Base-by-base conservation (phyloP, 2,888 invertebrate genomes). In the Steinernema hermaphroditum region DNA sequence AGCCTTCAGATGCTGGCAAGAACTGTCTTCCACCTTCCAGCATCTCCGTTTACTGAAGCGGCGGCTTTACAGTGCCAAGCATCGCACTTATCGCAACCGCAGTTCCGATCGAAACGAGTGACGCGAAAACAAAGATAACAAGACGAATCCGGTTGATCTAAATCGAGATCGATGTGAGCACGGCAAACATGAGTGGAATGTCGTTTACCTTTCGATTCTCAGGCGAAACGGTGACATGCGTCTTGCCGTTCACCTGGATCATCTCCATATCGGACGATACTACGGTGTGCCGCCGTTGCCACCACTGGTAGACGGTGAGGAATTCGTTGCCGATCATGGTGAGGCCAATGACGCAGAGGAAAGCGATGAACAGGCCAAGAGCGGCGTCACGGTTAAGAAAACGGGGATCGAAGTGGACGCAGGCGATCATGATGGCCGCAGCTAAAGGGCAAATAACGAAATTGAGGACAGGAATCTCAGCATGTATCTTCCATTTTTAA, bases 331-430 rank as follows among this genome's bases (percentile, higher is more conserved):
- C 27, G 46, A 80, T 76, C 22, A 78, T 71, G 14, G 73, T 70
- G 46, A 78, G 49, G 22, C 74, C 80, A 46, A 74, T 68, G 12
- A 74, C 76, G 32, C 70, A 72, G 14, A 80, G 54, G 72, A 74
- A 80, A 27, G 79, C 80, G 70, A 80, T 80, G 74, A 74, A 80
- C 44, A 80, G 73, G 22, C 79, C 78, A 14, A 75, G 46, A 24
- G 79, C 79, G 1, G 79, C 78, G n/a, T 57, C 72, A 37, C 75
- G 69, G 70, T 77, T 80, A 32, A 72, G 72, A 75, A 80, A 80
- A 73, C 76, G 75, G 9, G 69, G 24, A 0, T 72, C 72, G 76
- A 80, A 80, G 73, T 80, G 78, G 14, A 74, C 72, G 32, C 57
- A 54, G 34, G 80, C 78, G 62, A 80, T 80, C 77, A 78, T 80